These are phyloP conservation scores for Pseudomyrmex concolor DNA, from an alignment of 1,140 invertebrate genomes.

Conservation along the genomic window DNA sequence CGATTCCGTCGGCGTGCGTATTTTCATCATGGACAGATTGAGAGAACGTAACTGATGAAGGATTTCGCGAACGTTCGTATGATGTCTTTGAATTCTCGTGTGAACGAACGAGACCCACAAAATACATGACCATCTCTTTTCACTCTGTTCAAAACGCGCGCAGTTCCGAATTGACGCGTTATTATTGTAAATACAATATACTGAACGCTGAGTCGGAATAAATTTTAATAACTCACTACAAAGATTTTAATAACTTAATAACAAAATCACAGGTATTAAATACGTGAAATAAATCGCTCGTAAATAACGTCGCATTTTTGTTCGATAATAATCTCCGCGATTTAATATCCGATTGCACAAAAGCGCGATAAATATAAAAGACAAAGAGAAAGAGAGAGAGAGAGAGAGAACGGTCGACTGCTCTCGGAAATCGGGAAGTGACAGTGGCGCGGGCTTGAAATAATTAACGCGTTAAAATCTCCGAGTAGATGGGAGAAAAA, in stretches of 20 bases:
- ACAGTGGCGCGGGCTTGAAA: not conserved
- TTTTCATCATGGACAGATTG: constrained; percentile 33
- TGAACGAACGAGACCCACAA: not conserved
- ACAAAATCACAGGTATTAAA: not conserved
- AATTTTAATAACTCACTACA: too few relatives aligned
- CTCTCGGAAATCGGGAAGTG: not conserved
- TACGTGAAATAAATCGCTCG: not conserved
- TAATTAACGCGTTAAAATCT: constrained; percentile 30
- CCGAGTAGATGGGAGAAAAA: not conserved
- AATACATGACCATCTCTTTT: too few relatives aligned
- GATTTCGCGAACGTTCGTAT: not conserved
- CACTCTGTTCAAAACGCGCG: too few relatives aligned
- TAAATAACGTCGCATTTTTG: not conserved
- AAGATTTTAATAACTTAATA: too few relatives aligned
- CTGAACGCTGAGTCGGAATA: too few relatives aligned
- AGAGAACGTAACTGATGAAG: constrained; percentile 37
- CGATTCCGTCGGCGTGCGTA: constrained; percentile 19
- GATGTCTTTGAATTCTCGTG: not conserved
- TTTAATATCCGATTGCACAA: not conserved
- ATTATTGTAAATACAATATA: too few relatives aligned
- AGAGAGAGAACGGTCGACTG: too few relatives aligned
- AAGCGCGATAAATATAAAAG: not conserved
- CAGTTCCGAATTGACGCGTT: too few relatives aligned
- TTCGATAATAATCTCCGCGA: not conserved
- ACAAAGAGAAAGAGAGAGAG: too few relatives aligned